Conservation (phyloP, 2,888 invertebrate species). For the Herminia tarsipennalis region DNA sequence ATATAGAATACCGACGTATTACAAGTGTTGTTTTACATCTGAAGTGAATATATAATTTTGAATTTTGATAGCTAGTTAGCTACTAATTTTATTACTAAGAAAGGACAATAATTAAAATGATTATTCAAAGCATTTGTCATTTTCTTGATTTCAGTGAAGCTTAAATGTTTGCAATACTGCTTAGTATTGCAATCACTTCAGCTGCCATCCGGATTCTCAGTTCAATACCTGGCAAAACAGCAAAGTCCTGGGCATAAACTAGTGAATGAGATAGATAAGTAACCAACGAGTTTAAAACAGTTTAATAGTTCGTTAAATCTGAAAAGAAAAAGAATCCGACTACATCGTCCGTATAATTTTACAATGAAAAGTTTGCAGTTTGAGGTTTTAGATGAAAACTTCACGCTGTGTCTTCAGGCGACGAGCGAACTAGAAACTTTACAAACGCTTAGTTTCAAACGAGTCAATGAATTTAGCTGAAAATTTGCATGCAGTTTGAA, state of each 20-base stretch:
- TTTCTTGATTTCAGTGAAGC: too few relatives aligned
- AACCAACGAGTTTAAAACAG: background rate
- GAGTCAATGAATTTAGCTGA: constrained; percentile 35
- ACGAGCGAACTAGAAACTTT: constrained; percentile 20
- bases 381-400: constrained; percentile 25
- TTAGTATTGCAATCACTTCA: too few relatives aligned
- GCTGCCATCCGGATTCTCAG: too few relatives aligned
- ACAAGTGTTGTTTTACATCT: too few relatives aligned
- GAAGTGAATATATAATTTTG: too few relatives aligned
- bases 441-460: constrained; percentile 28
- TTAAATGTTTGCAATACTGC: too few relatives aligned
- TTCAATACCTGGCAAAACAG: too few relatives aligned
- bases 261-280: background rate
- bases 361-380: constrained; percentile 28
- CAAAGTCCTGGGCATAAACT: background rate
- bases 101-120: too few relatives aligned
- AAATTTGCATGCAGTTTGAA: constrained; percentile 15
- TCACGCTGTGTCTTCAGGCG: constrained; percentile 19
- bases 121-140: too few relatives aligned
- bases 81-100: too few relatives aligned
- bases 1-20: too few relatives aligned
- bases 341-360: constrained; percentile 17
- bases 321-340: background rate
- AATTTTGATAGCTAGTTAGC: too few relatives aligned
- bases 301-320: background rate